Evolutionary conservation across 1,140 invertebrate genomes (phyloP).

Genomic region (Meloidogyne floridensis): DNA sequence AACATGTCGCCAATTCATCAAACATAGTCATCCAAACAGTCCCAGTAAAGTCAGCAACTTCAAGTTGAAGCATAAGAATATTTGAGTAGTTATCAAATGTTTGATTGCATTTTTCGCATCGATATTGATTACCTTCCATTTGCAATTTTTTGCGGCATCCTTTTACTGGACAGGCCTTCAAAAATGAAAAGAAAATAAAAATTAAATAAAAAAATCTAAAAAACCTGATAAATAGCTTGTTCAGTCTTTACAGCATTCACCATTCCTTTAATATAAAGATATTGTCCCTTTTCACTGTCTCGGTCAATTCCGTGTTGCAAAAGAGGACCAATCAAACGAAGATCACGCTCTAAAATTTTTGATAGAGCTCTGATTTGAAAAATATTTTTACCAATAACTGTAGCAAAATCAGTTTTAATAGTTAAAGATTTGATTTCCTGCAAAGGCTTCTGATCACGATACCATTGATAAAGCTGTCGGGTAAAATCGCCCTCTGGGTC

Average conservation of each 20-base stretch:
- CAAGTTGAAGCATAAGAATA: slow-evolving; percentile 76
- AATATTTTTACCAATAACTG: slow-evolving; percentile 11
- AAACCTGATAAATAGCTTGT: slow-evolving; percentile 55
- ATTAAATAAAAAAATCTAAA: background rate
- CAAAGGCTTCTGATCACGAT: slow-evolving; percentile 35
- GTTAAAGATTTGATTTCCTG: slow-evolving; percentile 46
- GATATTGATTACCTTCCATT: slow-evolving; percentile 79
- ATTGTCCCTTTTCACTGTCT: slow-evolving; percentile 40
- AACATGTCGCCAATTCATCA: slow-evolving; percentile 75
- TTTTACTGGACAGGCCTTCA: slow-evolving; percentile 50
- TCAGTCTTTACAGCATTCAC: slow-evolving; percentile 46
- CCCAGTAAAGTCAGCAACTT: slow-evolving; percentile 79
- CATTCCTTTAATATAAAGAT: slow-evolving; percentile 51
- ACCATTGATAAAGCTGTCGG: slow-evolving; percentile 50
- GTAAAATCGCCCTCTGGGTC: slow-evolving; percentile 40
- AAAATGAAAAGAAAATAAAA: slow-evolving; percentile 31
- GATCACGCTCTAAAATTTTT: slow-evolving; percentile 53
- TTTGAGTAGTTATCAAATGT: slow-evolving; percentile 84
- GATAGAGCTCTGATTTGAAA: background rate
- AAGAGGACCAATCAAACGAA: slow-evolving; percentile 49
- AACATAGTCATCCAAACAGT: slow-evolving; percentile 87
- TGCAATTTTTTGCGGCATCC: slow-evolving; percentile 59
- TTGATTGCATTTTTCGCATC: slow-evolving; percentile 89
- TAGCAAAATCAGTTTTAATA: background rate
- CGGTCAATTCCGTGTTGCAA: slow-evolving; percentile 34